These are phyloP conservation scores for Scrobipalpa atriplicella DNA, from an alignment of 2,888 invertebrate species.

Conservation along the genomic window DNA sequence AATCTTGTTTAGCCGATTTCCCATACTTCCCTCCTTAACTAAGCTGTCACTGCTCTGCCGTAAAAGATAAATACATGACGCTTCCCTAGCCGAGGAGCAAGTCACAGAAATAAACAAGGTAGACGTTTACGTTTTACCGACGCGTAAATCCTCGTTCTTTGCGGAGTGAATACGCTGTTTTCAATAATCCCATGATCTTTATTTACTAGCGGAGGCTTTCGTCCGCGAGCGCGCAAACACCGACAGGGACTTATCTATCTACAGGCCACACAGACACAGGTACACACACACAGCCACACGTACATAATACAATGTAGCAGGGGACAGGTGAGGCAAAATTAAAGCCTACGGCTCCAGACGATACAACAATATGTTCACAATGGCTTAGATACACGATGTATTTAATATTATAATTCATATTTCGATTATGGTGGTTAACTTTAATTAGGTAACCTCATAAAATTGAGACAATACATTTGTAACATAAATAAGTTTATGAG, in stretches of 20 bases:
- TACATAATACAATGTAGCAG: not conserved
- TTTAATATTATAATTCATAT: too few relatives aligned
- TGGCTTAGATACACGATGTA: not conserved
- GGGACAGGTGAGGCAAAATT: conserved; percentile 1
- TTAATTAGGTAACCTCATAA: too few relatives aligned
- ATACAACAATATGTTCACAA: not conserved
- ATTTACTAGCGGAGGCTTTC: conserved; percentile 64
- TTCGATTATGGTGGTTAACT: too few relatives aligned
- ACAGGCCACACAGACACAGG: not conserved
- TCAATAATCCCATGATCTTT: conserved; percentile 72
- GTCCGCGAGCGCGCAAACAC: conserved; percentile 28
- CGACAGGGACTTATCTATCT: conserved; percentile 6
- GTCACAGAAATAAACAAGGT: conserved; percentile 20
- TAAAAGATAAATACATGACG: too few relatives aligned
- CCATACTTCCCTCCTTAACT: too few relatives aligned
- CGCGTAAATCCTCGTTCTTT: conserved; percentile 55
- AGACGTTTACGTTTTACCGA: conserved; percentile 29
- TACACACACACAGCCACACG: not conserved
- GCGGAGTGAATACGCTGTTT: conserved; percentile 62
- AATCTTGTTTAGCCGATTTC: too few relatives aligned
- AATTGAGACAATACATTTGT: too few relatives aligned
- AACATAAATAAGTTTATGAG: too few relatives aligned
- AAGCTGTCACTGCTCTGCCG: too few relatives aligned
- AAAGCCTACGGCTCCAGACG: not conserved
- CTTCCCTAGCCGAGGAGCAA: too few relatives aligned